A percentile compares a stretch with the other conserved stretches of the same genome.
phyloP scores from a whole-genome alignment of 2,888 invertebrate species.

The Metallyticus violacea region DNA sequence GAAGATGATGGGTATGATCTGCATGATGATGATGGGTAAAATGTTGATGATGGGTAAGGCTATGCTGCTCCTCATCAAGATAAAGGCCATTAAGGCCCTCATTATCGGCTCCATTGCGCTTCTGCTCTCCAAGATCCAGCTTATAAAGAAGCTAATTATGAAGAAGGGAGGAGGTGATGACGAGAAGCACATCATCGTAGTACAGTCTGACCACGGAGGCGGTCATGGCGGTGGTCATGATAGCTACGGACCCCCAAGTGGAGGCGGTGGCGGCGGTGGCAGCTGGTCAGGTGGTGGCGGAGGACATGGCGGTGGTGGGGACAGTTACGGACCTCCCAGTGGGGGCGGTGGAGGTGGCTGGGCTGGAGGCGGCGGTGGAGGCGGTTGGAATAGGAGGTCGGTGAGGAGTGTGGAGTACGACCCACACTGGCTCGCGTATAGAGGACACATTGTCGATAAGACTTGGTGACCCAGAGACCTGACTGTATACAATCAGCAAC shows the following conservation, averaged over 20 bases:
- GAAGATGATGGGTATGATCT: constrained; percentile 60
- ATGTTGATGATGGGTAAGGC: constrained; percentile 62
- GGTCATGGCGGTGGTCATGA: constrained; percentile 32
- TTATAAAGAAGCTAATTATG: constrained; percentile 37
- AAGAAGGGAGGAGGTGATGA: constrained; percentile 34
- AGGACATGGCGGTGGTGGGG: constrained; percentile 33
- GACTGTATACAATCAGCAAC: neutral
- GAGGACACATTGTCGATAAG: constrained; percentile 2
- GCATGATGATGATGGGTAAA: constrained; percentile 58
- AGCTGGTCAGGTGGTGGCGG: constrained; percentile 25
- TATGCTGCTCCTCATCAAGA: constrained; percentile 59
- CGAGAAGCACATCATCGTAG: constrained; percentile 39
- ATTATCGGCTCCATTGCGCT: constrained; percentile 38
- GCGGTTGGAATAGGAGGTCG: constrained; percentile 43
- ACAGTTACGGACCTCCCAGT: constrained; percentile 35
- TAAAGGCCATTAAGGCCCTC: constrained; percentile 43
- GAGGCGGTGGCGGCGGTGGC: constrained; percentile 32
- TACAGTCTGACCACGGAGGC: constrained; percentile 32
- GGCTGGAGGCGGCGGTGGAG: constrained; percentile 49
- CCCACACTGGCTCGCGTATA: constrained; percentile 27
- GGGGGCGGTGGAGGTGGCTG: constrained; percentile 47
- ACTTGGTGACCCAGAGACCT: neutral
- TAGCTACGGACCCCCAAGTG: constrained; percentile 30
- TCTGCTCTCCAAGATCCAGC: constrained; percentile 36
- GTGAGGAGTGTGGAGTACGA: constrained; percentile 46